These are phyloP conservation scores for Oceanodroma leucorhoa DNA, from an alignment of 2,797 vertebrate genomes.

Conservation along the genomic window DNA sequence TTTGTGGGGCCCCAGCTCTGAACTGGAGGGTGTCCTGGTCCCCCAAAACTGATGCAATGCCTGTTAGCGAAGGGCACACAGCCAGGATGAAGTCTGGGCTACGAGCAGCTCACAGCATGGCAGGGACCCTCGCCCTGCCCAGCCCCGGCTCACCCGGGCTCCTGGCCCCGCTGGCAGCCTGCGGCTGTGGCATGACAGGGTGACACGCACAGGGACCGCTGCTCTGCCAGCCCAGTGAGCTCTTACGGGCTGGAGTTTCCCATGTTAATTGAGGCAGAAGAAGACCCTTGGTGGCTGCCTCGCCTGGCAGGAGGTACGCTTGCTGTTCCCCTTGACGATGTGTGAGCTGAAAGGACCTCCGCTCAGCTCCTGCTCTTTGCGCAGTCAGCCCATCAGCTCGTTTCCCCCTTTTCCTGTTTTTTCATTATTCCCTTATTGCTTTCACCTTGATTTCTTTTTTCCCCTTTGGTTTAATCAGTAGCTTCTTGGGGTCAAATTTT, in stretches of 20 bases:
- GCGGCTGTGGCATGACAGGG: rapidly evolving
- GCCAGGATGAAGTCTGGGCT: not conserved
- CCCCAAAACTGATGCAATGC: not conserved
- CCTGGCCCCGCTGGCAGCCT: rapidly evolving
- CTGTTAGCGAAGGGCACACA: not conserved
- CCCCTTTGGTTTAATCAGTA: not conserved
- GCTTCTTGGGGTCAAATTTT: not conserved
- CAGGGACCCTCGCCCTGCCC: not conserved
- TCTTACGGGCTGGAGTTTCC: not conserved
- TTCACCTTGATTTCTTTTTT: not conserved
- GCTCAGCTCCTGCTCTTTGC: not conserved
- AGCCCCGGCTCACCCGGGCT: not conserved
- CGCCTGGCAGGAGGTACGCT: not conserved
- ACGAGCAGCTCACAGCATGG: not conserved
- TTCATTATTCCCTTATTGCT: not conserved
- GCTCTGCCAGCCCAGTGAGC: not conserved
- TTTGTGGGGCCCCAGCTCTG: rapidly evolving
- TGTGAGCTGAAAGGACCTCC: not conserved
- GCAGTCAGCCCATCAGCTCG: not conserved
- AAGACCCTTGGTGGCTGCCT: not conserved
- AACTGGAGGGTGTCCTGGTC: not conserved
- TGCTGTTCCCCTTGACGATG: not conserved
- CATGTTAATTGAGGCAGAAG: rapidly evolving
- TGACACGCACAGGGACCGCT: rapidly evolving
- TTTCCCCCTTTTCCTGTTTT: not conserved